Base-by-base conservation (phyloP, 2,888 invertebrate genomes). In the Anoplius nigerrimus region DNA sequence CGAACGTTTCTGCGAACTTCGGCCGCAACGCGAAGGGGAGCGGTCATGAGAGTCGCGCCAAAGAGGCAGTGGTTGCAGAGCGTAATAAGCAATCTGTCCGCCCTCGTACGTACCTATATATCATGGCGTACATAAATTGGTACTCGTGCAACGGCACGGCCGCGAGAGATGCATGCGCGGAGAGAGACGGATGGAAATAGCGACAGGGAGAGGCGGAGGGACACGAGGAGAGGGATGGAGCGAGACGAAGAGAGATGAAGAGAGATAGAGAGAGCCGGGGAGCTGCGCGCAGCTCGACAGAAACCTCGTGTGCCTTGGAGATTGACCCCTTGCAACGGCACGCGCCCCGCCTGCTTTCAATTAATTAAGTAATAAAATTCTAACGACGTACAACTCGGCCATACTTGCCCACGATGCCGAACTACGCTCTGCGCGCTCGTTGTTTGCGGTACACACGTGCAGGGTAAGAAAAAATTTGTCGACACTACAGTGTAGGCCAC, bases 301-400 rank as follows among this genome's bases (percentile, higher is more conserved):
- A n/a, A 67, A 56, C 58, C 63, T 46, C 69, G 63, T 48, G 63
- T 53, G 67, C 66, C 46, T 56, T 78, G 75, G 76, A 69, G 75
- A 76, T 81, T 84, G 84, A 84, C 81, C 84, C 82, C 74, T 69
- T 53, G 72, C 63, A 73, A 66, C 75, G 72, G 76, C 84, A 82
- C 82, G 83, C 76, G 78, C 68, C 71, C 74, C 75, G 73, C 58
- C 75, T 61, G 79, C 72, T 74, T 71, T 81, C 79, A 76, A 79
- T 84, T 84, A 84, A 86, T 84, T 79, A 82, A 82, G 79, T 81
- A 84, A 87, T 86, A 82, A 85, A 85, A 80, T 78, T 78, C 73
- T 68, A 78, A 78, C 82, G 75, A 72, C 69, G 57, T 61, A 51
- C 46, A 53, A 48, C 57, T 45, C 53, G 65, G 22, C 16, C 56